phyloP scores from a whole-genome alignment of 1,140 invertebrate species.

The Papilio helenus region DNA sequence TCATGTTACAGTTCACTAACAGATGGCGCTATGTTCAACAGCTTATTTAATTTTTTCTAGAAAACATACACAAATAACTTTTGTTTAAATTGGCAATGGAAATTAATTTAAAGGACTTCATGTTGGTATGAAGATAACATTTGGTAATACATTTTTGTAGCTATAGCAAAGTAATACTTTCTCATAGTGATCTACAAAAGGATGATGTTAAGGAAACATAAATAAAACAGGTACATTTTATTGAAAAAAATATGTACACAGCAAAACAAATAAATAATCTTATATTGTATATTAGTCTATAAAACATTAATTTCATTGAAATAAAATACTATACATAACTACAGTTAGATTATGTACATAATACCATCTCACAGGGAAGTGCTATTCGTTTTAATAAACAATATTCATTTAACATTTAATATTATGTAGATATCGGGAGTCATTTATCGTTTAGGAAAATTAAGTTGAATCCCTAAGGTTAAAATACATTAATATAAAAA shows the following conservation, averaged over 20 bases:
- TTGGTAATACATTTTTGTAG: no score
- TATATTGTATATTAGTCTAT: slow-evolving; percentile 82
- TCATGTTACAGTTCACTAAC: background rate
- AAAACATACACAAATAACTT: no score
- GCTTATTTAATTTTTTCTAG: background rate
- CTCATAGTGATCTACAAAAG: background rate
- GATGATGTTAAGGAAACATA: slow-evolving; percentile 52
- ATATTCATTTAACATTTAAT: slow-evolving; percentile 76
- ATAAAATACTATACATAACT: slow-evolving; percentile 83
- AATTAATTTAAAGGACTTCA: no score
- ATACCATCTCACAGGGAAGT: slow-evolving; percentile 75
- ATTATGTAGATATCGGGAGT: slow-evolving; percentile 71
- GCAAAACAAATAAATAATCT: slow-evolving; percentile 83
- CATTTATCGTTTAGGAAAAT: slow-evolving; percentile 66
- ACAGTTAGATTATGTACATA: slow-evolving; percentile 80
- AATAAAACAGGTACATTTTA: slow-evolving; percentile 83
- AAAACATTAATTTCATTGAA: slow-evolving; percentile 83
- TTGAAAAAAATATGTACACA: slow-evolving; percentile 83
- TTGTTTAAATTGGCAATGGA: no score
- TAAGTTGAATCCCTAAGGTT: slow-evolving; percentile 69
- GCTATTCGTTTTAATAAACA: slow-evolving; percentile 73
- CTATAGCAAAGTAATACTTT: background rate
- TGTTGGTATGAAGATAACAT: no score
- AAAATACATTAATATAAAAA: slow-evolving; percentile 76
- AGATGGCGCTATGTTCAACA: background rate